phyloP scores from a whole-genome alignment of 1,140 invertebrate genomes.

The Drosophila burlai region DNA sequence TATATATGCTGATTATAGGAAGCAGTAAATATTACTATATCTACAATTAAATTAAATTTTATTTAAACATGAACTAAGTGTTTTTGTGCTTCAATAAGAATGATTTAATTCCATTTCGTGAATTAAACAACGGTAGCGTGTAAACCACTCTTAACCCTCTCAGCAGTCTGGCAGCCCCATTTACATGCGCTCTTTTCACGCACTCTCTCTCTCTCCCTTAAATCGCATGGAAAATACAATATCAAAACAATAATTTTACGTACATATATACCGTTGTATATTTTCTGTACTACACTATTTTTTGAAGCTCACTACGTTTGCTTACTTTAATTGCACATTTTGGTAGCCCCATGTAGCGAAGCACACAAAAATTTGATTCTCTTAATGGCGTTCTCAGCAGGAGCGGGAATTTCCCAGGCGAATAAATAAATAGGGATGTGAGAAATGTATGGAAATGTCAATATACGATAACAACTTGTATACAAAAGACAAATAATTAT shows the following conservation, averaged over 20 bases:
- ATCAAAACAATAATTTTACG: conserved; percentile 44
- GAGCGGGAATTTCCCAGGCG: too few species aligned
- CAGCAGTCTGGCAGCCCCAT: conserved; percentile 22
- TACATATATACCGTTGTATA: conserved; percentile 7
- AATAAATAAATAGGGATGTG: too few species aligned
- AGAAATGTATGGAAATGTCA: too few species aligned
- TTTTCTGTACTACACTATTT: conserved; percentile 10
- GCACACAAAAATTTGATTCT: too few species aligned
- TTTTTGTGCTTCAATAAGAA: neutral
- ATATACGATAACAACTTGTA: neutral
- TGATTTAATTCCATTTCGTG: neutral
- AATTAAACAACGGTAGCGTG: neutral
- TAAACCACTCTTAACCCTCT: conserved; percentile 15
- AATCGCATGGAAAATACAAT: conserved; percentile 30
- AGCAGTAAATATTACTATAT: neutral
- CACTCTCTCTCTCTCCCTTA: conserved; percentile 30
- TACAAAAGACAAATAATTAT: too few species aligned
- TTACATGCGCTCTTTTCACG: conserved; percentile 33
- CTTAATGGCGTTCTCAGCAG: too few species aligned
- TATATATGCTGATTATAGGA: neutral
- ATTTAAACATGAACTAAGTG: neutral
- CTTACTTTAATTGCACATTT: too few species aligned
- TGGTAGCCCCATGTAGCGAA: too few species aligned
- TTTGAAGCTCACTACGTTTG: neutral
- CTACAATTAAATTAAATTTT: neutral